Base-by-base conservation (phyloP, 2,888 invertebrate genomes). In the Tryphoninae sp. region DNA sequence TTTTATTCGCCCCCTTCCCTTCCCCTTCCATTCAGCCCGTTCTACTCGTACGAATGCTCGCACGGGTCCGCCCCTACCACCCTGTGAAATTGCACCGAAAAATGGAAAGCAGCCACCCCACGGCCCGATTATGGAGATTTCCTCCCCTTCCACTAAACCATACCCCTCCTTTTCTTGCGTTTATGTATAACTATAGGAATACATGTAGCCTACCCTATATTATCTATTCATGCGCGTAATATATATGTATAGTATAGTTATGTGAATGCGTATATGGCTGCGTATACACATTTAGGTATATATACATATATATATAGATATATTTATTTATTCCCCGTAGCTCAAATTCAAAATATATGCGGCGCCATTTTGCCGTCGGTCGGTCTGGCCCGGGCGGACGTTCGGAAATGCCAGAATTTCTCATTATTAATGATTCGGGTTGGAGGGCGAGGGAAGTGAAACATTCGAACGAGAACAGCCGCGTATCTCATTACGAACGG, bases 61-160 rank as follows among this genome's bases (percentile, higher is more conserved):
- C 79, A 74, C 74, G 81, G 40, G 69, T 61, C 62, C 59, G 33
- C 68, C 75, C 33, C 64, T 23, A 53, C 61, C 67, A 33, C 65
- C 79, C 71, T 74, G 65, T 68, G 68, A 83, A 84, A 84, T 84
- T 83, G 78, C 80, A 81, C 73, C 73, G 78, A 83, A 84, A 84
- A 84, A 83, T 81, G 71, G 79, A 75, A 79, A 79, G 67, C 78
- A 78, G 78, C 78, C 45, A 75, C 74, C 82, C 62, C 76, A 55
- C 42, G 55, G 62, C 67, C 58, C 79, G 73, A 73, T 82, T 82
- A 82, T 82, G 82, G 67, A 79, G 61, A 82, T 79, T 79, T 79
- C 51, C 59, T 40, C 8, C 58, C 59, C 58, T 22, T 42, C 42
- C 19, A 40, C 45, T 26, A n/a, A 6, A 55, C 53, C 13, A n/a